Conservation (phyloP, 2,797 vertebrate genomes). For the Falco peregrinus region DNA sequence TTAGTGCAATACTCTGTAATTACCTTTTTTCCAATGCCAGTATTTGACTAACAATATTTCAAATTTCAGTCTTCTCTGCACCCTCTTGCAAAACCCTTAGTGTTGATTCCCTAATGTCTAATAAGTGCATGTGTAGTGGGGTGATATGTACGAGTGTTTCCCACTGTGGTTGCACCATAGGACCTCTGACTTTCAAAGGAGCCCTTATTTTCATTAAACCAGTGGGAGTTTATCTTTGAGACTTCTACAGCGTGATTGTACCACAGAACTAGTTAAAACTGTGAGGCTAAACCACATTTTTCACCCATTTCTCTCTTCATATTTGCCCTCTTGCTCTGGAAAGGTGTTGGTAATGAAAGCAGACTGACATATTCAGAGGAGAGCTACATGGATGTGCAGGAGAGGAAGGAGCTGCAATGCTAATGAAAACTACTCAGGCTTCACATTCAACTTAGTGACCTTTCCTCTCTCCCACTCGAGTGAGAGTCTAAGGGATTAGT, state of each 20-base stretch:
- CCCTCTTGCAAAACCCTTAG: not conserved
- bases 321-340: not conserved
- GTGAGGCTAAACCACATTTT: not conserved
- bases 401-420: not conserved
- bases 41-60: not conserved
- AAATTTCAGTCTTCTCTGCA: not conserved
- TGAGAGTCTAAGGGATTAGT: not conserved
- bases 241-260: not conserved
- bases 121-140: too few relatives aligned
- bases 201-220: not conserved
- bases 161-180: not conserved
- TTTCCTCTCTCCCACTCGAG: not conserved
- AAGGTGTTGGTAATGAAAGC: not conserved
- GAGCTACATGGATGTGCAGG: not conserved
- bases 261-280: not conserved
- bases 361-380: not conserved
- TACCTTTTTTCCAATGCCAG: not conserved
- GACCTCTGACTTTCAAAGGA: not conserved
- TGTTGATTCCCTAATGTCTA: not conserved
- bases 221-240: not conserved
- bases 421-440: not conserved
- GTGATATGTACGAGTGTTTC: not conserved
- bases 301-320: not conserved
- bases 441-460: not conserved
- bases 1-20: not conserved